Conservation (phyloP, 2,888 invertebrate genomes). For the Aleiodes testaceus region DNA sequence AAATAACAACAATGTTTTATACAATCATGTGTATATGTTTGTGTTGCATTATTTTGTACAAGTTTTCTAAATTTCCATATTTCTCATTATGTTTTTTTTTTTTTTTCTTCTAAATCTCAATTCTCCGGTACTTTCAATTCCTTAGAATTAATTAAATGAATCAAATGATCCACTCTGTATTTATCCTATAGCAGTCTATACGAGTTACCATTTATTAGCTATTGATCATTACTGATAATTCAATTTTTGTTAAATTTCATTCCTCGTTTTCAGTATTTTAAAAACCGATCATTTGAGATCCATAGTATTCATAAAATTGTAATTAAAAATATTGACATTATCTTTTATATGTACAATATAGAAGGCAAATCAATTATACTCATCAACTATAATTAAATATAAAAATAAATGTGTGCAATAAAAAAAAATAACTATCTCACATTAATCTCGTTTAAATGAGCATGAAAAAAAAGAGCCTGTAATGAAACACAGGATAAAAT, state of each 20-base stretch:
- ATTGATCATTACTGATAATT: background rate
- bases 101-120: background rate
- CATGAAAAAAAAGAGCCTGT: background rate
- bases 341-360: conserved; percentile 22
- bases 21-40: conserved; percentile 34
- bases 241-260: background rate
- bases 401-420: conserved; percentile 6
- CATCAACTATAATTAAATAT: background rate
- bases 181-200: conserved; percentile 36
- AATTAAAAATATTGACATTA: conserved; percentile 22
- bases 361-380: background rate
- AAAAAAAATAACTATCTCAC: conserved; percentile 8
- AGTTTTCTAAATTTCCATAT: background rate
- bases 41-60: conserved; percentile 32
- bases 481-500: background rate
- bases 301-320: background rate
- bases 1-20: conserved; percentile 31
- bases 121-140: conserved; percentile 35
- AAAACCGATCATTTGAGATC: conserved; percentile 22
- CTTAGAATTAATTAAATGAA: conserved; percentile 34
- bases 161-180: conserved; percentile 9
- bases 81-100: too few species aligned
- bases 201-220: conserved; percentile 20
- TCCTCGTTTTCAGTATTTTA: background rate
- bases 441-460: conserved; percentile 7